Evolutionary conservation across 2,797 vertebrate species (phyloP), one percentile per base, ranked within the genome.

Genomic region (Trachurus trachurus): DNA sequence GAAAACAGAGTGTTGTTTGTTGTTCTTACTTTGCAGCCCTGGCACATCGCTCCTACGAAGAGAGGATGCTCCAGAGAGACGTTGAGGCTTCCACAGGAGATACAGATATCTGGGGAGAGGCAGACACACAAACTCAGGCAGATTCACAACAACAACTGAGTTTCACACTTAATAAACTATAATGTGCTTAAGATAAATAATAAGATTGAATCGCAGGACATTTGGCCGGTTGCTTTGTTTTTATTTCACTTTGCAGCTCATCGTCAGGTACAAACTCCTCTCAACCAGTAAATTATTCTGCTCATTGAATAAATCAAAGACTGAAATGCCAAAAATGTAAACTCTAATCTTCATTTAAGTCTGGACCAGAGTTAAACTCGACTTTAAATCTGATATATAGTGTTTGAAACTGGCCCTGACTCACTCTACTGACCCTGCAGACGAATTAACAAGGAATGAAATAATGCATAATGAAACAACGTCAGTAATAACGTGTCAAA

Each of bases 41-140:
- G 94, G 82, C 98, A 99, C 87, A 99, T 97, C 0, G 97, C 97
- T 45, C 98, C 98, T 49, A 96, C 87, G 50, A 99, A 99, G 37
- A 99, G 96, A 0, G 98, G 98, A 83, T 98, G 98, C 87, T 97
- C 97, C 58, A 96, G 94, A 53, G 95, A 95, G 0, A 96, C 94
- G 49, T 96, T 97, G 74, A 95, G 96, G 88, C 94, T 97, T 64
- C 98, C 97, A 2, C 98, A 99, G 79, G 97, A 97, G 89, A 99
- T 94, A 58, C 98, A 99, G 87, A 96, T 96, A 60, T 98, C 98
- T 99, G 80, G 60, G 80, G 2, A 75, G 53, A 76, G 29, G 71
- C 19, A 82, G 6, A 76, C n/a, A 66, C 9, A 53, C 29, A 66
- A 29, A 50, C 26, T 52, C 9, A 74, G 26, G 3, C 26, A 26